Evolutionary conservation across 2,888 invertebrate species (phyloP), one percentile per base, ranked within the genome.

Genomic region (Oligia fasciuncula): DNA sequence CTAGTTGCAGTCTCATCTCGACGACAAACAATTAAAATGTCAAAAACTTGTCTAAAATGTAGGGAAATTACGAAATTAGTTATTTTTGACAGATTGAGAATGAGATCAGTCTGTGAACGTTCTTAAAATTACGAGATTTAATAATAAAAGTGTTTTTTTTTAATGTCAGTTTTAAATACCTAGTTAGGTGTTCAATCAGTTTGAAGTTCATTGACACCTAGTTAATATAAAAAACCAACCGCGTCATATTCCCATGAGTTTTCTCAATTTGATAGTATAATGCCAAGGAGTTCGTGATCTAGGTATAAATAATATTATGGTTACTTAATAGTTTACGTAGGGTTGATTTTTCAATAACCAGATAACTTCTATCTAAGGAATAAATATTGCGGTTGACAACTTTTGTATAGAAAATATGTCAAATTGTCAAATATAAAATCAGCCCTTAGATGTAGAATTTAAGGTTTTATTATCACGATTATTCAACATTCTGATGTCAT

Each of bases 231-330:
- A 89, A 89, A 89, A 90, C 88, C 80, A 85, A 77, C 79, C 78
- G 87, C 92, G 91, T 92, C 92, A 91, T 85, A 78, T 87, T 92
- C 93, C 92, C 85, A 80, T 86, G 88, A 86, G 85, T 92, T 93
- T 91, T 91, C 90, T 89, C 87, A 83, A 93, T 94, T 94, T 93
- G 91, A 91, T 90, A 92, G 91, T 93, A 91, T 92, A 93, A 94
- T 93, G 81, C 81, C 83, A 73, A 79, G 84, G 79, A 87, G 80
- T 83, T 77, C 82, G 81, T 83, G 81, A 66, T 51, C 17, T 17
- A 40, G 11, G 23, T 75, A 73, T 76, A 35, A 70, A 80, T 77
- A 73, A 77, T 76, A 83, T 73, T 74, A 62, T 29, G 60, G n/a
- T 72, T 79, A 62, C 68, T 68, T 80, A 81, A 87, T 83, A 78